phyloP scores from a whole-genome alignment of 2,797 vertebrate species.

The Sparus aurata region DNA sequence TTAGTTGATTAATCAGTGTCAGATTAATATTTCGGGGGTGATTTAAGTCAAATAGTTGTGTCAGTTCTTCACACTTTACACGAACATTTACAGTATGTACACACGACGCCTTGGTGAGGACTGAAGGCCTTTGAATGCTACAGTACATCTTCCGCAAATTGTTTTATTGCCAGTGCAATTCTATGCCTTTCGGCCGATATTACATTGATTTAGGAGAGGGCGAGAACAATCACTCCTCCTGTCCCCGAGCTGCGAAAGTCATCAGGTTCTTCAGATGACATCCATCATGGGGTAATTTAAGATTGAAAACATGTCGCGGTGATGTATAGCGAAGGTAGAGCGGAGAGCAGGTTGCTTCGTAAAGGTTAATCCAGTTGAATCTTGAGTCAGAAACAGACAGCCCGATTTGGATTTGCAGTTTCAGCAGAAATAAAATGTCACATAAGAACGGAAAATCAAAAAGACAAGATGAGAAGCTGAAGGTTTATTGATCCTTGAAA shows the following conservation, averaged over 20 bases:
- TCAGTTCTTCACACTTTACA: too few species aligned
- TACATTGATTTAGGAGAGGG: conserved; percentile 52
- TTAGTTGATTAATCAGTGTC: conserved; percentile 21
- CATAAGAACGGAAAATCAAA: conserved; percentile 10
- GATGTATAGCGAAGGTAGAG: conserved; percentile 54
- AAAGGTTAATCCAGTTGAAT: conserved; percentile 57
- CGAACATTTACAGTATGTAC: not conserved
- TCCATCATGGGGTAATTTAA: conserved; percentile 63
- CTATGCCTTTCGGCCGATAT: conserved; percentile 42
- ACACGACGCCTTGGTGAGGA: not conserved
- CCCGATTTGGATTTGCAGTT: conserved; percentile 11
- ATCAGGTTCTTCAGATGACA: conserved; percentile 43
- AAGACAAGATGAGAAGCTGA: conserved; percentile 11
- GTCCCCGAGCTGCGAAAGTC: conserved; percentile 40
- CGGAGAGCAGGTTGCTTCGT: conserved; percentile 16
- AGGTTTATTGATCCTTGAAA: conserved; percentile 23
- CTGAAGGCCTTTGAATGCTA: conserved; percentile 29
- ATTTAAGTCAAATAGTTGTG: not conserved
- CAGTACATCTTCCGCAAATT: conserved; percentile 37
- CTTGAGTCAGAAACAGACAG: conserved; percentile 20
- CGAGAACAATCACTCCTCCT: conserved; percentile 47
- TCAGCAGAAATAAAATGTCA: conserved; percentile 55
- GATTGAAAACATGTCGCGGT: conserved; percentile 61
- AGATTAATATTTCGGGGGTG: not conserved
- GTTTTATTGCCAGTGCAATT: conserved; percentile 53